Conservation (phyloP, 2,113 vertebrate genomes). For the Okapia johnstoni region DNA sequence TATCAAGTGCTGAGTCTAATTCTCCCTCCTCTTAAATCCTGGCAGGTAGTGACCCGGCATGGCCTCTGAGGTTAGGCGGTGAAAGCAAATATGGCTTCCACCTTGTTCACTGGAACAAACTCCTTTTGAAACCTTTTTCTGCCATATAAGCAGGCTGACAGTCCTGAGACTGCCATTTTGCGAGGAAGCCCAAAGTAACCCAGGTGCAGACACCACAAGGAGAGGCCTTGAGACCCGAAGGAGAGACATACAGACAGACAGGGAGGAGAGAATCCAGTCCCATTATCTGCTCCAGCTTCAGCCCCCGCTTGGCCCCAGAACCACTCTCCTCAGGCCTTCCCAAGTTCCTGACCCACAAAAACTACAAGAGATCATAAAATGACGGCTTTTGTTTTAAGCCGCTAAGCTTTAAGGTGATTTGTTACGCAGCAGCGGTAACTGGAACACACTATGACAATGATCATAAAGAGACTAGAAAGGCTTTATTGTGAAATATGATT, state of each 20-base stretch:
- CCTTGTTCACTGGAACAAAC: background rate
- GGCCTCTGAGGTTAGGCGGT: background rate
- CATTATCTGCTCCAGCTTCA: background rate
- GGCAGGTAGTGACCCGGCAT: fast-evolving
- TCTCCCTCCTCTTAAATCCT: background rate
- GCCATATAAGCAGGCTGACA: no score
- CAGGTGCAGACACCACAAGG: background rate
- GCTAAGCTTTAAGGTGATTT: background rate
- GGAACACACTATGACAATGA: background rate
- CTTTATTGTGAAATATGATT: background rate
- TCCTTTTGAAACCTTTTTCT: background rate
- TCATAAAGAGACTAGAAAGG: background rate
- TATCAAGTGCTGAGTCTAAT: background rate
- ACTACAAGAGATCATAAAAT: background rate
- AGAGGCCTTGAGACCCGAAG: background rate
- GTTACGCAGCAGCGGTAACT: background rate
- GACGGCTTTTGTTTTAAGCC: background rate
- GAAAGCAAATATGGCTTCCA: background rate
- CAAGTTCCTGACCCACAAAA: background rate
- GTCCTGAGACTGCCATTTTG: background rate
- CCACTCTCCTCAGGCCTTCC: background rate
- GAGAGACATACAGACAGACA: background rate
- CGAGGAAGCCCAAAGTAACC: background rate
- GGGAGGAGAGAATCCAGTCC: background rate
- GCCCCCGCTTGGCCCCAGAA: background rate